Evolutionary conservation across 2,113 vertebrate species (phyloP).

Genomic region (Gambusia affinis): DNA sequence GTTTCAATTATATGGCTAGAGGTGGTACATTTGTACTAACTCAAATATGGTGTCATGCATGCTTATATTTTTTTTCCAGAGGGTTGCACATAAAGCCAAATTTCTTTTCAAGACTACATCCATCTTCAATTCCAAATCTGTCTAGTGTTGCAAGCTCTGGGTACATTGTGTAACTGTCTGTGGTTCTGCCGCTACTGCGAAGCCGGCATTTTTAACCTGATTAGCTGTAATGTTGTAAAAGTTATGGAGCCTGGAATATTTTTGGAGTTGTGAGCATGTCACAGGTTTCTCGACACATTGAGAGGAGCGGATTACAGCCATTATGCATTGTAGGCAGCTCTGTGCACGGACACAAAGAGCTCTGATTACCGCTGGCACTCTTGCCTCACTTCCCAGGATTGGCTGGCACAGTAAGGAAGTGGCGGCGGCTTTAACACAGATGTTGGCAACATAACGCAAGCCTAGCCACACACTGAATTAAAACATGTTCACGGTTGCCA

Average conservation of each 20-base stretch:
- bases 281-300: slow-evolving; percentile 36
- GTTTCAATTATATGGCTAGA: too few species aligned
- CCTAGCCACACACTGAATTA: background rate
- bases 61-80: background rate
- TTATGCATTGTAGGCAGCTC: slow-evolving; percentile 49
- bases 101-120: slow-evolving; percentile 2
- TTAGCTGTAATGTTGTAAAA: slow-evolving; percentile 40
- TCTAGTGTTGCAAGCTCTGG: background rate
- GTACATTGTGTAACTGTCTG: slow-evolving; percentile 9
- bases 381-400: slow-evolving; percentile 46
- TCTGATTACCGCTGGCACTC: slow-evolving; percentile 66
- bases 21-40: background rate
- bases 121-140: background rate
- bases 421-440: slow-evolving; percentile 13
- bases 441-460: background rate
- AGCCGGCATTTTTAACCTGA: slow-evolving; percentile 38
- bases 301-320: slow-evolving; percentile 58
- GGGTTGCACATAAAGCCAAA: background rate
- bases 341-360: slow-evolving; percentile 64
- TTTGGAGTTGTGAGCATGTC: slow-evolving; percentile 5
- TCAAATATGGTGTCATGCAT: background rate
- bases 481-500: background rate
- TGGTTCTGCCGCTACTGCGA: background rate
- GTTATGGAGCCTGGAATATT: slow-evolving; percentile 28
- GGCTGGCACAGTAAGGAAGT: slow-evolving; percentile 43